phyloP scores from a whole-genome alignment of 2,888 invertebrate genomes.

The Cremastinae sp. region DNA sequence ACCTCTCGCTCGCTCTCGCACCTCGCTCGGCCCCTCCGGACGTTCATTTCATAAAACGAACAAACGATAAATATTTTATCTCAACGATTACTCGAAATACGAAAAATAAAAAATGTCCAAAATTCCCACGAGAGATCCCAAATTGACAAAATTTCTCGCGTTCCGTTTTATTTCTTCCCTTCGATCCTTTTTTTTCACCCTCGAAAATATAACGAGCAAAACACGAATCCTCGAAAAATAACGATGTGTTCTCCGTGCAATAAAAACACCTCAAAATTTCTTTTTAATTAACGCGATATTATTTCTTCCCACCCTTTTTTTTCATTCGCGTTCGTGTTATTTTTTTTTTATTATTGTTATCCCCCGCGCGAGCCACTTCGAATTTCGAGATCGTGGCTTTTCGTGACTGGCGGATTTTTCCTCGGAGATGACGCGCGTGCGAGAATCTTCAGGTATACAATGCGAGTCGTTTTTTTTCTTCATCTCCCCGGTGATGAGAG shows the following conservation, averaged over 20 bases:
- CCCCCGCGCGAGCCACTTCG: constrained; percentile 19
- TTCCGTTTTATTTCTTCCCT: neutral
- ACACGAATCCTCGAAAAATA: too few species aligned
- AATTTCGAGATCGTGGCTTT: constrained; percentile 13
- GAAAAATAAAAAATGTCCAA: constrained; percentile 20
- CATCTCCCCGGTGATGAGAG: constrained; percentile 35
- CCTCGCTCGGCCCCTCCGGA: constrained; percentile 15
- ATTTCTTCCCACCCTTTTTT: neutral
- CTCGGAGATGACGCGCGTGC: constrained; percentile 45
- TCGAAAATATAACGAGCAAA: too few species aligned
- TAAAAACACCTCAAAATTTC: neutral
- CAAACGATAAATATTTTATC: constrained; percentile 6
- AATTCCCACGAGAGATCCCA: constrained; percentile 15
- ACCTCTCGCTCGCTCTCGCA: constrained; percentile 15
- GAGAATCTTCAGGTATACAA: constrained; percentile 45
- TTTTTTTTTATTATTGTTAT: neutral
- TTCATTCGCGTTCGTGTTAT: neutral
- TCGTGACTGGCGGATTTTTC: constrained; percentile 47
- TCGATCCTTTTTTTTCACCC: neutral
- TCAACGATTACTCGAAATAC: constrained; percentile 21
- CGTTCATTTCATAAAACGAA: constrained; percentile 17
- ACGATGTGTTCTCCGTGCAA: too few species aligned
- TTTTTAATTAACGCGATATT: neutral
- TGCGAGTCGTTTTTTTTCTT: constrained; percentile 47
- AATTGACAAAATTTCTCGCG: neutral